Base-by-base conservation (phyloP, 2,797 vertebrate species). In the Spinibarbus caldwelli region DNA sequence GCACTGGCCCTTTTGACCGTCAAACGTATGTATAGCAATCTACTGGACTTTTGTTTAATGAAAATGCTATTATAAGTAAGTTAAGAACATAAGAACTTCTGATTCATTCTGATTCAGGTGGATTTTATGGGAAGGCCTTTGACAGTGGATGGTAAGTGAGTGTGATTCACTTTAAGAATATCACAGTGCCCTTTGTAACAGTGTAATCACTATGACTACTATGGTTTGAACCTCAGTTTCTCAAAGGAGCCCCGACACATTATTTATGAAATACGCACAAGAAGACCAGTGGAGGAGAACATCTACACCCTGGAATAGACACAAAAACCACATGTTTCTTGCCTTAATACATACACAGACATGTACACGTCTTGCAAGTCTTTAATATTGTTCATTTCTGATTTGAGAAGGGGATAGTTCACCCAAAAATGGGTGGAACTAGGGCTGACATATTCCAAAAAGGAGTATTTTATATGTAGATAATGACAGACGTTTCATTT, bases 231-330 rank as follows among this genome's bases (percentile, higher is more conserved):
- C 80, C 91, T 12, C 90, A 96, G 95, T 86, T 92, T 94, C 81
- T 94, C 94, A 68, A 93, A 93, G 45, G 95, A 95, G 45, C 95
- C 93, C 43, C 92, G 90, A 80, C 94, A 96, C 91, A 96, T 96
- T 87, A 93, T 95, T 85, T 94, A 95, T 6, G 95, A 95, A 92
- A 96, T 96, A 90, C 89, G 93, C 17, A 94, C 94, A 89, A 92
- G 94, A 59, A 93, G 93, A 71, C 94, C 94, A 0, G 92, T 95
- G 0, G 93, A 94, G 86, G 95, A 95, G 91, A 95, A 96, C 85
- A 94, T 95, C 90, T 95, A 95, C 90, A 95, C 93, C 21, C 88
- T 95, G 89, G 95, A 96, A 84, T 94, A 91, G 57, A 78, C 59
- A 57, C 43, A 41, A 78, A 68, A 62, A 62, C 12, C 45, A 23